Base-by-base conservation (phyloP, 2,888 invertebrate species). In the Andrena haemorrhoa region DNA sequence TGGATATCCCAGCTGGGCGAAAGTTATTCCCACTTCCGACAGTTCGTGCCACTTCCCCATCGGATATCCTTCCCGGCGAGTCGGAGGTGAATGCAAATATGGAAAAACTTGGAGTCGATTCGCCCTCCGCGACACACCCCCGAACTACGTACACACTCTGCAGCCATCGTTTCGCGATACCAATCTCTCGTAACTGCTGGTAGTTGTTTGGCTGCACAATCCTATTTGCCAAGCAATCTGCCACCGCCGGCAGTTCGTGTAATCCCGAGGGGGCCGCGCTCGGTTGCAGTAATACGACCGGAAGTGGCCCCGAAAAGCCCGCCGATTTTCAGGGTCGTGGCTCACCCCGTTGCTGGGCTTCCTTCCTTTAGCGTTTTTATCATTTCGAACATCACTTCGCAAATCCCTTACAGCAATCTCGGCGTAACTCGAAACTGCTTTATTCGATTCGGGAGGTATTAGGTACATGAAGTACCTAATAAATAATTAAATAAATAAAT, bases 171-270 rank as follows among this genome's bases (percentile, higher is more conserved):
- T 85, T 80, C 76, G 76, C 82, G 83, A 87, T 84, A 79, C 85
- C 83, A 82, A 84, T 83, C 85, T 83, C 82, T 75, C 73, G 83
- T 83, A 83, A 86, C 86, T 85, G 86, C 83, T 74, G 75, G 85
- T 80, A 88, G 86, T 90, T 91, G 89, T 90, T 90, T 88, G 89
- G 89, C 88, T 85, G 88, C 87, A 79, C 86, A 85, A 90, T 89
- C 89, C 90, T 88, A 91, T 91, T 91, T 91, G 90, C 88, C 88
- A 86, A 89, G 88, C 90, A 89, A 90, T 91, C 88, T 89, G 85
- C 86, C 85, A 87, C 84, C 82, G 80, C 72, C 81, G 83, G 83
- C 78, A 82, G 82, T 85, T 88, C 79, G 73, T 85, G 87, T 89
- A 87, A 88, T 86, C 86, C 79, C 79, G 60, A 41, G 60, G 83